Conservation (phyloP, 2,797 vertebrate genomes). For the Mustela erminea region DNA sequence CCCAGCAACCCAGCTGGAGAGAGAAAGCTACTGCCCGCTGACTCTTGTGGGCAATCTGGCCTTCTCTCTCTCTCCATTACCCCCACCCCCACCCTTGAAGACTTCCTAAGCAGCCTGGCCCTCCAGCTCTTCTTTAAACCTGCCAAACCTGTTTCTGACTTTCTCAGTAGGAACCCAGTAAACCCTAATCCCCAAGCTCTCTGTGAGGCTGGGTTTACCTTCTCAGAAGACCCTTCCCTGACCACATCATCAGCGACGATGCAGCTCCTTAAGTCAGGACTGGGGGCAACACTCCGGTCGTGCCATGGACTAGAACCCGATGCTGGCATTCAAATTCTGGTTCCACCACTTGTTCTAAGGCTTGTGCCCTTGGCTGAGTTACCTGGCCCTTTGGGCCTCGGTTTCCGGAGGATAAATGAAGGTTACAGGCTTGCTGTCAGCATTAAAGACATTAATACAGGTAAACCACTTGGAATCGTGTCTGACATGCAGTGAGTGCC, state of each 20-base stretch:
- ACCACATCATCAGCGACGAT: neutral
- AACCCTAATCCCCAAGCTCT: neutral
- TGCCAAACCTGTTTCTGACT: conserved; percentile 41
- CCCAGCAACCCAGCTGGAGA: accelerated
- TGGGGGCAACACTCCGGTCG: neutral
- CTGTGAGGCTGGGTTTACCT: neutral
- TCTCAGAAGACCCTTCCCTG: neutral
- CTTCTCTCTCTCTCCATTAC: neutral
- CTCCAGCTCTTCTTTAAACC: neutral
- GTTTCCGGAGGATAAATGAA: neutral
- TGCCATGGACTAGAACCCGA: neutral
- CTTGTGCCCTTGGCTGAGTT: neutral
- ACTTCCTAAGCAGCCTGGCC: neutral
- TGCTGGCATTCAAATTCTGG: neutral
- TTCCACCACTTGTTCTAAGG: neutral
- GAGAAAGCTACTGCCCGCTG: accelerated
- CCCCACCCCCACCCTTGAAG: too few relatives aligned
- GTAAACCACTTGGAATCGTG: accelerated
- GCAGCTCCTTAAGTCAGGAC: neutral
- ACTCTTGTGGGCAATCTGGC: neutral
- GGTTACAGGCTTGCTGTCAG: neutral
- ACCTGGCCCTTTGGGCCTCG: neutral
- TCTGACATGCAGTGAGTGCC: neutral
- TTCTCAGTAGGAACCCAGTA: neutral
- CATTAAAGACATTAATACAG: neutral